Base-by-base conservation (phyloP, 1,140 invertebrate species). In the Holotrichia oblita region DNA sequence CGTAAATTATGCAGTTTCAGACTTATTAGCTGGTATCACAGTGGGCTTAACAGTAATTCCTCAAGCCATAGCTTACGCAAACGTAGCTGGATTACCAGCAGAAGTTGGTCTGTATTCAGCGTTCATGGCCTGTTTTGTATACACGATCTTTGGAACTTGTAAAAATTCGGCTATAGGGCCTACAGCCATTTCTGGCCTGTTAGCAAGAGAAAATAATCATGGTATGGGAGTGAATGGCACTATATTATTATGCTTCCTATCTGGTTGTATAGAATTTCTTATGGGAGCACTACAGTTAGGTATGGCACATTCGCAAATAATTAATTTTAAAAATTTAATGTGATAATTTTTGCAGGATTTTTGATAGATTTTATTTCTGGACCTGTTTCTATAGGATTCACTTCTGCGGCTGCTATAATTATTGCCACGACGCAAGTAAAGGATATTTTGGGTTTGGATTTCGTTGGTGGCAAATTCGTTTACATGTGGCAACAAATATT, bases 331-430 rank as follows among this genome's bases (percentile, higher is more conserved):
- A 76, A 55, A 76, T 55, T 24, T 17, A 48, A 24, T 80, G 48
- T 17, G 48, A 48, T n/a, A n/a, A 20, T 55, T 55, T 4, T 82
- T 84, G 59, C 85, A 97, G 97, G 97, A 81, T 97, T 98, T 84
- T 86, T 98, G 61, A 94, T 98, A 55, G 95, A 98, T 82, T 94
- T 97, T 83, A 98, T 99, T 79, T 97, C 96, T 0, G 89, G 94
- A 69, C 94, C 96, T 1, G 96, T 98, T 10, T 96, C 96, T 34
- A 94, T 93, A 80, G 95, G 95, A 10, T 98, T 98, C 84, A 97
- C 96, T 2, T 95, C 95, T 4, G 96, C 96, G 0, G 97, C 96
- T 2, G 95, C 97, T 0, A 89, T 98, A 24, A 97, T 97, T 42
- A 97, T 98, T 80, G 92, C 94, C 24, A 90, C 92, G n/a, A 92